Percentiles rank a stretch among this genome's conserved stretches.
Conservation (phyloP, 2,113 vertebrate species). For the Emberiza fucata region DNA sequence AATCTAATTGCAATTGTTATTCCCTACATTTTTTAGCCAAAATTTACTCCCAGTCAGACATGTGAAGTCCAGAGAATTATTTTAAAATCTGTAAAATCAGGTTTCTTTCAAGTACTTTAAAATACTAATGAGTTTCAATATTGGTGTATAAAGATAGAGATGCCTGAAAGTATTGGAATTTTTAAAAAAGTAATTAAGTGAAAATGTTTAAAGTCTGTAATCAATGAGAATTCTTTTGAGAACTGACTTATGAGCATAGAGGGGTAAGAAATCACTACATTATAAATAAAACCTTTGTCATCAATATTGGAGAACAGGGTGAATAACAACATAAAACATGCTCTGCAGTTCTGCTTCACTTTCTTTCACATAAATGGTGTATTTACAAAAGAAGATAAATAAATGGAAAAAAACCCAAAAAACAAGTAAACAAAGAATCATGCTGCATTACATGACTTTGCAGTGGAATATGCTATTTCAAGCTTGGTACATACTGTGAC, state of each 20-base stretch:
- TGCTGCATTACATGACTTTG: background rate
- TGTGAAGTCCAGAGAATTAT: background rate
- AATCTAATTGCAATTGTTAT: background rate
- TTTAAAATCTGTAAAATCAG: background rate
- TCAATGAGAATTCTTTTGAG: background rate
- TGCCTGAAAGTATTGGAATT: background rate
- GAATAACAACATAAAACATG: background rate
- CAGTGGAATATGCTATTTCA: slow-evolving; percentile 6
- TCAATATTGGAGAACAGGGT: background rate
- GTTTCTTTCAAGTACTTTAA: background rate
- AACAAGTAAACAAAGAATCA: background rate
- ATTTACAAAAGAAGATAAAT: background rate
- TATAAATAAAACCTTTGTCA: background rate
- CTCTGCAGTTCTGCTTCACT: background rate
- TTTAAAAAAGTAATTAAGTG: background rate
- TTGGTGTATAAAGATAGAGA: background rate
- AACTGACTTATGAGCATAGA: background rate
- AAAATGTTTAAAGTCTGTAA: background rate
- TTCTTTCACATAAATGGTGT: background rate
- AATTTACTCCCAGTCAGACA: background rate
- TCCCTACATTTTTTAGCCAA: background rate
- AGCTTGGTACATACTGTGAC: background rate
- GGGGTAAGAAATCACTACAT: background rate
- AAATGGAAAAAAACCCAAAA: background rate
- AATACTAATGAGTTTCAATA: background rate